Evolutionary conservation across 1,140 invertebrate species (phyloP).

Genomic region (Drosophila orosa): DNA sequence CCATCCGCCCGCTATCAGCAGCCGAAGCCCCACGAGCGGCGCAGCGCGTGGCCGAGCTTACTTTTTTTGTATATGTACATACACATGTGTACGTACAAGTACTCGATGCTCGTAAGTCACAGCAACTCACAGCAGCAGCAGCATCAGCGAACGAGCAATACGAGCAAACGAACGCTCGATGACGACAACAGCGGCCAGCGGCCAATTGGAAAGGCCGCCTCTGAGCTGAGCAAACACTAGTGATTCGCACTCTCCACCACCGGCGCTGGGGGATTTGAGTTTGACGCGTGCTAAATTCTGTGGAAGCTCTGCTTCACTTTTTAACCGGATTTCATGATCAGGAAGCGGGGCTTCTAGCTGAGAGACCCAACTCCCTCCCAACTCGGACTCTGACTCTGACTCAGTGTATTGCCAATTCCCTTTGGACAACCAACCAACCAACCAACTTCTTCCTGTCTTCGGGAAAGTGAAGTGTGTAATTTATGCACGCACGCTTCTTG

Average conservation of each 20-base stretch:
- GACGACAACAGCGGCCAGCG: constrained; percentile 2
- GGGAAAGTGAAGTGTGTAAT: constrained; percentile 48
- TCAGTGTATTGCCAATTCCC: constrained; percentile 24
- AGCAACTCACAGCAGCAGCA: constrained; percentile 2
- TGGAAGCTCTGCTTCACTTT: constrained; percentile 2
- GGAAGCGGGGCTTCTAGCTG: constrained; percentile 21
- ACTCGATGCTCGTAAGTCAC: neutral
- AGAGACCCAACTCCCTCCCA: neutral
- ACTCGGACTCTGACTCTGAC: no score
- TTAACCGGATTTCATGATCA: constrained; percentile 2
- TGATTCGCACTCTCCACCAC: constrained; percentile 1
- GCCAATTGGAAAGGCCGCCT: neutral
- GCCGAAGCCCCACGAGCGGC: constrained; percentile 36
- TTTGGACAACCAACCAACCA: neutral
- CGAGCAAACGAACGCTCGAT: neutral
- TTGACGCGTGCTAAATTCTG: constrained; percentile 6
- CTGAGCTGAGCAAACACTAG: neutral
- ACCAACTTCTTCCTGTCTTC: constrained; percentile 44
- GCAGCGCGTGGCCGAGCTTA: constrained; percentile 23
- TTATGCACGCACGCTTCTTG: constrained; percentile 61
- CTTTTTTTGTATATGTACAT: constrained; percentile 4
- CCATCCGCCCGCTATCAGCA: constrained; percentile 29
- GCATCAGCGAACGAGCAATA: neutral
- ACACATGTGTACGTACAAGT: constrained; percentile 4
- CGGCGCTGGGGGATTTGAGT: neutral